Base-by-base conservation (phyloP, 30 jellyfish, hydroid and myxozoan species). In the Pseudorhiza aurosa region DNA sequence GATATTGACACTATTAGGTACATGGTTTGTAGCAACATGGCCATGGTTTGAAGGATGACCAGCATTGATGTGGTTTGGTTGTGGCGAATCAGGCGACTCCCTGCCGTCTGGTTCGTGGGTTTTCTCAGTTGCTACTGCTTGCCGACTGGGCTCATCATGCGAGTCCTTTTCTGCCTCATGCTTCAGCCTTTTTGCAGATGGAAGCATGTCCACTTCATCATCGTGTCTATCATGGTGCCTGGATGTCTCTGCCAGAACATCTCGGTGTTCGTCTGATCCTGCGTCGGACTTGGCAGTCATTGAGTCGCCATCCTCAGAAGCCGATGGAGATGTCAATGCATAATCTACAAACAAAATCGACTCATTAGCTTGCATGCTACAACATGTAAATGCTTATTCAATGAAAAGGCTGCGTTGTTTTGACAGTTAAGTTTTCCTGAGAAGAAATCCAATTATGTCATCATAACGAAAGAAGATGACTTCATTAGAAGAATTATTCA, bases 291-390 rank as follows among this genome's bases (percentile, higher is more conserved):
- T 68, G 4, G 65, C 27, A 8, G 44, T 58, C 17, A 26, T 10
- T 15, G 11, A 15, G 21, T 73, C 86, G 21, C 55, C 86, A 15
- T 73, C 86, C 22, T 73, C 86, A 5, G 86, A 73, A 19, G 46
- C 40, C n/a, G 86, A 73, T 26, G 86, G 68, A 8, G 86, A 55
- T 0, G 75, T 9, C 31, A 73, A 40, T 44, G 75, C 86, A 73
- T 73, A 49, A 30, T 73, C 86, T 73, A 42, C 9, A 73, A 28
- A 27, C 7, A 24, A 68, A 0, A 17, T n/a, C n/a, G n/a, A n/a
- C n/a, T n/a, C n/a, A n/a, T n/a, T n/a, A n/a, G n/a, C n/a, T n/a
- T n/a, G n/a, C n/a, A n/a, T n/a, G n/a, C n/a, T n/a, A n/a, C n/a
- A n/a, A n/a, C n/a, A n/a, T n/a, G n/a, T n/a, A n/a, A n/a, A n/a